These are phyloP conservation scores for Morinoia aosen DNA, from an alignment of 2,888 invertebrate genomes.

Conservation along the genomic window DNA sequence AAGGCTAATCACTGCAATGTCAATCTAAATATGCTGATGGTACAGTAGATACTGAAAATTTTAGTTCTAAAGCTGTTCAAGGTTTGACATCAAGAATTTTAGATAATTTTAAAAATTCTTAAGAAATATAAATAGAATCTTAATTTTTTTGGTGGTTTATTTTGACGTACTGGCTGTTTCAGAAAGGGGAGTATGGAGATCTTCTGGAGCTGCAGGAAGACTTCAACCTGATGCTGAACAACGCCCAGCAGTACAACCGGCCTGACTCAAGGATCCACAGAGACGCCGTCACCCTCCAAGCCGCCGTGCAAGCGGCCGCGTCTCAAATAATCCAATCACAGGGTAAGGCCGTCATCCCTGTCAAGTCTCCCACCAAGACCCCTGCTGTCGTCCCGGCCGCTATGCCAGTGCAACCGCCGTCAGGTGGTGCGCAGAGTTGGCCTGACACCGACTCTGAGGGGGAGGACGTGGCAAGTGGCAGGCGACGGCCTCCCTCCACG, in stretches of 20 bases:
- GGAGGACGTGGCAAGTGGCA: slow-evolving; percentile 70
- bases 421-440: slow-evolving; percentile 6
- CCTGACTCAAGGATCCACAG: slow-evolving; percentile 86
- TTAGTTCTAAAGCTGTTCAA: background rate
- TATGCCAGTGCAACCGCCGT: background rate
- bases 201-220: slow-evolving; percentile 92
- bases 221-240: slow-evolving; percentile 96
- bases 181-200: slow-evolving; percentile 84
- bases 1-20: too few species aligned
- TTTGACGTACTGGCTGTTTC: background rate
- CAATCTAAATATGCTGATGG: too few species aligned
- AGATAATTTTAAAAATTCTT: too few species aligned
- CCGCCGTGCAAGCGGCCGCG: slow-evolving; percentile 77
- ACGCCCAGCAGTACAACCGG: slow-evolving; percentile 91
- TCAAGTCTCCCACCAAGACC: slow-evolving; percentile 71
- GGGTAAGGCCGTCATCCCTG: background rate
- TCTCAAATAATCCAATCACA: slow-evolving; percentile 28
- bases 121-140: too few species aligned
- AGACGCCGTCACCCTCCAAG: slow-evolving; percentile 87
- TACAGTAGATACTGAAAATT: too few species aligned
- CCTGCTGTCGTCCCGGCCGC: slow-evolving; percentile 81
- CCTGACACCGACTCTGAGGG: slow-evolving; percentile 75
- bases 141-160: too few species aligned
- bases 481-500: slow-evolving; percentile 58
- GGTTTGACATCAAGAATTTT: background rate